phyloP scores from a whole-genome alignment of 2,113 vertebrate genomes.

The Trichechus manatus region DNA sequence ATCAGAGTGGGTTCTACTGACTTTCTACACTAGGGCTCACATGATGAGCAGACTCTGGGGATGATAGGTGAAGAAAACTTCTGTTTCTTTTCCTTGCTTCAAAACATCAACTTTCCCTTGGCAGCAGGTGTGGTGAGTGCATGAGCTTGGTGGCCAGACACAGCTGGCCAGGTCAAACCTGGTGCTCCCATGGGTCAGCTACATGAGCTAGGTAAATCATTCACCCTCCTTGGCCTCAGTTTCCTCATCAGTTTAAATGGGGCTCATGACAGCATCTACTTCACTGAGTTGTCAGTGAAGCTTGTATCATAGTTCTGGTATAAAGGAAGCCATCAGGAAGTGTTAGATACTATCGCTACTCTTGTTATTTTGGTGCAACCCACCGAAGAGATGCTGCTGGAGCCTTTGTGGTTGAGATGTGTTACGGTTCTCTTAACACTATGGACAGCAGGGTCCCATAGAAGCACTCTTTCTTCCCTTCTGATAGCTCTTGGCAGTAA shows the following conservation, averaged over 20 bases:
- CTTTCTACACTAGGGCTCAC: fast-evolving
- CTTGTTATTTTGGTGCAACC: background rate
- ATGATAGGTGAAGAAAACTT: background rate
- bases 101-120: fast-evolving
- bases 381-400: fast-evolving
- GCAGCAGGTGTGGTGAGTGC: background rate
- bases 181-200: background rate
- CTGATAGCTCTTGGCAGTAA: background rate
- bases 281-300: no score
- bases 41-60: background rate
- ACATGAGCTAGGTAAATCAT: background rate
- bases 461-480: background rate
- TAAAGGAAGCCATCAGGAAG: background rate
- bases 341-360: background rate
- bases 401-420: fast-evolving
- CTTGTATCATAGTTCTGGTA: background rate
- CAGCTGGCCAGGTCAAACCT: background rate
- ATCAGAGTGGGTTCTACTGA: fast-evolving
- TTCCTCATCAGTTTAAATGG: background rate
- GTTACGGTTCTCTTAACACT: background rate
- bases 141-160: background rate
- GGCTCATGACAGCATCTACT: background rate
- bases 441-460: fast-evolving
- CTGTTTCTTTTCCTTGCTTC: background rate
- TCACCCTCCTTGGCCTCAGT: background rate